Base-by-base conservation (phyloP, 2,888 invertebrate species). In the Clivina fossor region DNA sequence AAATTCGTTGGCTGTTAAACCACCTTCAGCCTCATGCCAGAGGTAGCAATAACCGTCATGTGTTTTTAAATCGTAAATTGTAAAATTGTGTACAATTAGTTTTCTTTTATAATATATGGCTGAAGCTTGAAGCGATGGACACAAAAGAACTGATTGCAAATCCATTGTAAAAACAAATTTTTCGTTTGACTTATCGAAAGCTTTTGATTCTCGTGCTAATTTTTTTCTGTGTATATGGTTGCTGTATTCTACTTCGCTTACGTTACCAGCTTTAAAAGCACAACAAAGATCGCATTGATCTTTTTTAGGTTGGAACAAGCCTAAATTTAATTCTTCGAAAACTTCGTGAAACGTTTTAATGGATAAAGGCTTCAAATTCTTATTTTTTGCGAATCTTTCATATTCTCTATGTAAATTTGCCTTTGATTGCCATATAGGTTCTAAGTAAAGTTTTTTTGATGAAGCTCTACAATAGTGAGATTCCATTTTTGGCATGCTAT, bases 301-400 rank as follows among this genome's bases (percentile, higher is more conserved):
- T 60, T 65, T 65, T 57, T 62, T 65, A 16, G 64, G 63, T 33
- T 15, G 13, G 43, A 61, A 65, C 16, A 66, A 43, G 33, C 59
- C 56, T n/a, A 66, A 19, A 57, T 63, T 63, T 22, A 43, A 40
- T 18, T 59, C 53, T 11, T 58, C 46, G 44, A 65, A 60, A 32
- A 59, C 56, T 53, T 58, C 58, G 11, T 47, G 33, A 57, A 64
- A 60, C n/a, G 60, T 55, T 57, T 58, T 58, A 28, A 57, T 59
- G 33, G 56, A 57, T 20, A 60, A 22, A 28, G 49, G 18, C 32
- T 30, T 48, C 46, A 55, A 58, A 30, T 59, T 47, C 18, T 18
- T 54, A 26, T 56, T 54, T 22, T 47, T 47, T 44, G 62, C 63
- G 32, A 58, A 51, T 41, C 56, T 26, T 41, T 22, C 37, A 56